Conservation (phyloP, 2,797 vertebrate genomes). For the Anolis apletophallus region DNA sequence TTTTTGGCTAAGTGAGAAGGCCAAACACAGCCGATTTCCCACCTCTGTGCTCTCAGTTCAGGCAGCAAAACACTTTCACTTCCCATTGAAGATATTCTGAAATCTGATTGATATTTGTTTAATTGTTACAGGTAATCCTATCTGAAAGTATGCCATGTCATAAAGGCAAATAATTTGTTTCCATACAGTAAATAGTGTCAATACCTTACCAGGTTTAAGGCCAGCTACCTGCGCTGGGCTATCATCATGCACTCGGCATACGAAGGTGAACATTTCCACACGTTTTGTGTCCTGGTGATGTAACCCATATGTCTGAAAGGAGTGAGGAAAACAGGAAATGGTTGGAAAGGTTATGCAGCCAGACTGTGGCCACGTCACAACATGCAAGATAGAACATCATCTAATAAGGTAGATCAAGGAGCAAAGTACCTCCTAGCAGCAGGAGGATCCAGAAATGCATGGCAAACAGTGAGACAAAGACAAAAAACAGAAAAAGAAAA, state of each 20-base stretch:
- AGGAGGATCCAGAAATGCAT: not conserved
- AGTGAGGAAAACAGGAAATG: accelerated
- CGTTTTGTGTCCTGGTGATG: constrained; percentile 92
- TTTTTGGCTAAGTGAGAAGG: not conserved
- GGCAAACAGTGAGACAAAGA: not conserved
- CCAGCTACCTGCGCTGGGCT: constrained; percentile 90
- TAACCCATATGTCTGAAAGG: constrained; percentile 91
- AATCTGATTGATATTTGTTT: not conserved
- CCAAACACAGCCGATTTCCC: not conserved
- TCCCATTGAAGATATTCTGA: not conserved
- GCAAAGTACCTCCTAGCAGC: not conserved
- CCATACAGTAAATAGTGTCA: not conserved
- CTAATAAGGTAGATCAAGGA: not conserved
- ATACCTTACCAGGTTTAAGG: constrained; percentile 88
- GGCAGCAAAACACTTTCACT: not conserved
- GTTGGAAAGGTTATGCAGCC: not conserved
- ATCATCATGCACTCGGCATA: constrained; percentile 89
- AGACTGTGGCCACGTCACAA: not conserved
- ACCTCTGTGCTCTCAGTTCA: not conserved
- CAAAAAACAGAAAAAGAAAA: not conserved
- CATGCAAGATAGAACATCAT: not conserved
- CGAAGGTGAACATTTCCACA: constrained; percentile 97
- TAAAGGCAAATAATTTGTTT: not conserved
- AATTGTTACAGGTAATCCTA: not conserved
- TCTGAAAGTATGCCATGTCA: not conserved